Evolutionary conservation across 2,888 invertebrate species (phyloP).

Genomic region (Perizoma affinitatum): DNA sequence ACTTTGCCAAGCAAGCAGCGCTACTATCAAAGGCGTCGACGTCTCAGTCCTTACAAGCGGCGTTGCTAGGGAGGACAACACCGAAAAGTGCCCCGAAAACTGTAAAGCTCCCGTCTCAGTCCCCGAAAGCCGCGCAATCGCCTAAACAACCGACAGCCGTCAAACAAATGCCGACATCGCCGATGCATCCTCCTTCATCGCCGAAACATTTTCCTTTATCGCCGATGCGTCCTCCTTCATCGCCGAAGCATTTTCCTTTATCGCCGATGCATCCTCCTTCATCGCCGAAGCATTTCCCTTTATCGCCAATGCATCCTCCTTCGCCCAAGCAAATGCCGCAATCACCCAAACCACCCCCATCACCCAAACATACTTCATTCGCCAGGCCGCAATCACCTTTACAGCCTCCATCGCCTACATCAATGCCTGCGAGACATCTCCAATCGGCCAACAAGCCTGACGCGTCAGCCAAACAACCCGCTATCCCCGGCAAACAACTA

Average conservation of each 20-base stretch:
- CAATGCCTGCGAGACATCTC: conserved; percentile 16
- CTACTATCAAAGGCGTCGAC: conserved; percentile 38
- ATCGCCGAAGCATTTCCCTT: conserved; percentile 15
- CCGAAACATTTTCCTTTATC: conserved; percentile 16
- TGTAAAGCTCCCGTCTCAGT: conserved; percentile 31
- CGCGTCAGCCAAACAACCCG: conserved; percentile 36
- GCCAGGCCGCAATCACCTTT: conserved; percentile 50
- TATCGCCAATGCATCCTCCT: conserved; percentile 19
- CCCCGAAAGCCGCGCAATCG: conserved; percentile 33
- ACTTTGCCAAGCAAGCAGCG: conserved; percentile 36
- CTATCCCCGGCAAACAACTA: conserved; percentile 8
- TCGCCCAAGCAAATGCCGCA: conserved; percentile 25
- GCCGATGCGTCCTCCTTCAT: conserved; percentile 20
- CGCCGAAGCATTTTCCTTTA: conserved; percentile 26
- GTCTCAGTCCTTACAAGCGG: conserved; percentile 23
- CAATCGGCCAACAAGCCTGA: conserved; percentile 29
- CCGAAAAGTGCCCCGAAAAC: conserved; percentile 25
- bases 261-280: conserved; percentile 23
- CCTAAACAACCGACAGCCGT: conserved; percentile 25
- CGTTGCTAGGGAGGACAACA: conserved; percentile 12
- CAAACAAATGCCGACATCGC: conserved; percentile 28
- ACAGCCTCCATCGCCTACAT: conserved; percentile 45
- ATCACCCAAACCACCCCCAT: conserved; percentile 16
- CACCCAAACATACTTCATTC: conserved; percentile 21
- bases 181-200: conserved; percentile 21